phyloP scores from a whole-genome alignment of 2,888 invertebrate genomes.

The Artemia sinica region DNA sequence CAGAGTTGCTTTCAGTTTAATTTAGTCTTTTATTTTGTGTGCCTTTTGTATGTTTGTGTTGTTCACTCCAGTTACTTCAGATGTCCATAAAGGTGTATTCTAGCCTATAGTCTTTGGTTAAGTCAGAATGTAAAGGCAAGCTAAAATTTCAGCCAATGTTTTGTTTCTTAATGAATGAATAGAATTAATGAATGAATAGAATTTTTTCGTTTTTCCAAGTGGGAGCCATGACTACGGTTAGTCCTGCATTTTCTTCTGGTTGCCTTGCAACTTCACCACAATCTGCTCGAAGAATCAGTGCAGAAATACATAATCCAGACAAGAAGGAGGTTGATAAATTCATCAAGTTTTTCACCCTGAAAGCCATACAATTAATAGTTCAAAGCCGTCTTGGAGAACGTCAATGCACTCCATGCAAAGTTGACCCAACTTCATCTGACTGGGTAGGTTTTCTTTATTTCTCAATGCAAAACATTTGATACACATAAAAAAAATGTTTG shows the following conservation, averaged over 20 bases:
- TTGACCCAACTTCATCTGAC: conserved; percentile 56
- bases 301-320: conserved; percentile 35
- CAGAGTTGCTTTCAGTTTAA: too few relatives aligned
- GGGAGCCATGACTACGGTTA: not conserved
- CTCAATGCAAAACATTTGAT: not conserved
- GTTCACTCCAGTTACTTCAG: too few relatives aligned
- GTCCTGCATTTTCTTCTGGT: conserved; percentile 3
- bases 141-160: too few relatives aligned
- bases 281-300: not conserved
- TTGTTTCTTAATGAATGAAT: too few relatives aligned
- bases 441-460: conserved; percentile 43
- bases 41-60: too few relatives aligned
- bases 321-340: conserved; percentile 72
- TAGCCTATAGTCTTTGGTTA: too few relatives aligned
- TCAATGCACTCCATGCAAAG: conserved; percentile 58
- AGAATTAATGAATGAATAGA: too few relatives aligned
- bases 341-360: conserved; percentile 66
- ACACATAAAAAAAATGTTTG: too few relatives aligned
- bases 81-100: too few relatives aligned
- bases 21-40: too few relatives aligned
- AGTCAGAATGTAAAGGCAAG: too few relatives aligned
- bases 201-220: too few relatives aligned
- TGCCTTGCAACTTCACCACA: not conserved
- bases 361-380: conserved; percentile 76
- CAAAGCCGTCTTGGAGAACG: conserved; percentile 78